Percentiles rank a stretch among this genome's conserved stretches.
phyloP scores from a whole-genome alignment of 2,113 vertebrate genomes.

The Mobula hypostoma region DNA sequence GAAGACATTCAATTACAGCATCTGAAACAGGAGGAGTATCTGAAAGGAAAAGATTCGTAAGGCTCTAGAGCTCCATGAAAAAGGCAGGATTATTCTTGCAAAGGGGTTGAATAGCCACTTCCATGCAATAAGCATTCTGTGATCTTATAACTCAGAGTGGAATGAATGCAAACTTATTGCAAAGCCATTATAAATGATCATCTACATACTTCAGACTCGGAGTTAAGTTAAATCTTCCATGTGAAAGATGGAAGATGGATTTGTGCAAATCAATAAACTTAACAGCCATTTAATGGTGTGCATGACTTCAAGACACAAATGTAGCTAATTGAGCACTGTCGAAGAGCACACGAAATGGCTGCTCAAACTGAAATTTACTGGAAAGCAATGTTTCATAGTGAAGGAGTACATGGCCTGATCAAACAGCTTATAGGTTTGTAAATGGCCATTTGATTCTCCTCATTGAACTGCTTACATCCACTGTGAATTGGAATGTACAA shows the following conservation, averaged over 20 bases:
- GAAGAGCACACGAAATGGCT: neutral
- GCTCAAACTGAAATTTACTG: neutral
- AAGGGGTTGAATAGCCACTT: too few species aligned
- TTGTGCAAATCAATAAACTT: conserved; percentile 18
- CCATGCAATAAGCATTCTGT: too few species aligned
- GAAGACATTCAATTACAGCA: too few species aligned
- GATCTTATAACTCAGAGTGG: too few species aligned
- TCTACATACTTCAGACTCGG: too few species aligned
- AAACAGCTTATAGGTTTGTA: neutral
- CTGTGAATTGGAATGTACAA: neutral
- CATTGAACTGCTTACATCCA: neutral
- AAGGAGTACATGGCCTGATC: neutral
- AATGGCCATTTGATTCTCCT: neutral
- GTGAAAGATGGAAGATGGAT: neutral
- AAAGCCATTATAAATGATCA: too few species aligned
- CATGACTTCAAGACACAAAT: neutral
- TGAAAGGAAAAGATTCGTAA: too few species aligned
- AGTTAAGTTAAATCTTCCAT: neutral
- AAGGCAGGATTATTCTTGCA: too few species aligned
- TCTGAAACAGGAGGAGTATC: too few species aligned
- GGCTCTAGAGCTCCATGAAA: too few species aligned
- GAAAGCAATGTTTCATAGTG: neutral
- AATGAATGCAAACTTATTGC: too few species aligned
- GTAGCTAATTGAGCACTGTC: neutral
- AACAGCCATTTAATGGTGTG: neutral